These are phyloP conservation scores for Mus pahari DNA, from an alignment of 2,113 vertebrate species.

Conservation along the genomic window DNA sequence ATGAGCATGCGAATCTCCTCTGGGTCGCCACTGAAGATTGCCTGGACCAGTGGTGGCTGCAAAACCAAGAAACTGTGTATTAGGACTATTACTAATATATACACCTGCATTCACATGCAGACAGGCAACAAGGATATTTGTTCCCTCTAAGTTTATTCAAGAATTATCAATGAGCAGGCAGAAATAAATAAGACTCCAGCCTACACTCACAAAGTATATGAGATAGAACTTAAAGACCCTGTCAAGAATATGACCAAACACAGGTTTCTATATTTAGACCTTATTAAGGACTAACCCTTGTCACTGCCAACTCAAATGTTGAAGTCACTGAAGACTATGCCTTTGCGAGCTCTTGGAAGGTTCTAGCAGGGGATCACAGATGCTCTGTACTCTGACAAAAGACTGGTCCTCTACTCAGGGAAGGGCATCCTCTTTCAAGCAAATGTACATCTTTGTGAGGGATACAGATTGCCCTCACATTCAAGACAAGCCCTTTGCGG, in stretches of 20 bases:
- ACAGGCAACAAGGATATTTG: neutral
- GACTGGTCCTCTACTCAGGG: neutral
- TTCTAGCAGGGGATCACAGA: neutral
- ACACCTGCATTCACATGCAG: neutral
- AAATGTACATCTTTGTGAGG: neutral
- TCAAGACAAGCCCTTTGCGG: neutral
- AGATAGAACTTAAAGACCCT: neutral
- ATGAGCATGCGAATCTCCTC: constrained; percentile 98
- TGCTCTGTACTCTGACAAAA: neutral
- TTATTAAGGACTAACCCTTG: neutral
- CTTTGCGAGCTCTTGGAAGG: neutral
- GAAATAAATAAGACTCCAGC: neutral
- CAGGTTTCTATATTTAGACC: neutral
- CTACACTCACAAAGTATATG: neutral
- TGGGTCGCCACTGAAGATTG: constrained; percentile 96
- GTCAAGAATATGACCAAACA: neutral
- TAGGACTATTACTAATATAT: neutral
- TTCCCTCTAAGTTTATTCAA: neutral
- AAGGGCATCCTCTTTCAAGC: neutral
- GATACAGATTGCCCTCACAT: neutral
- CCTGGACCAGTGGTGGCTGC: constrained; percentile 97
- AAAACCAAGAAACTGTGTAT: constrained; percentile 70
- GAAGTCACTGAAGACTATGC: neutral
- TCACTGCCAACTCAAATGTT: neutral
- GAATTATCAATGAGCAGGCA: neutral